Base-by-base conservation (phyloP, 2,888 invertebrate genomes). In the Dione vanillae region DNA sequence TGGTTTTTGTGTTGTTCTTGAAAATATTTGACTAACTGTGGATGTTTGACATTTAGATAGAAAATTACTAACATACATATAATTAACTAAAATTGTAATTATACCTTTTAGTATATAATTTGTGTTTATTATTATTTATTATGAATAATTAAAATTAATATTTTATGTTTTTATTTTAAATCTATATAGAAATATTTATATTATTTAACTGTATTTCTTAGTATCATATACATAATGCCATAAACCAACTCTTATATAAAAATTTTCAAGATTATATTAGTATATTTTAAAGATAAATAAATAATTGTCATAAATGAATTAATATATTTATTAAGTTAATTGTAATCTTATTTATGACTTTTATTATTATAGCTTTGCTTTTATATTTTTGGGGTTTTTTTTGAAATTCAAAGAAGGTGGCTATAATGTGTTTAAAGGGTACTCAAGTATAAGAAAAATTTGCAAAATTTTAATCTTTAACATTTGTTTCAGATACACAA, bases 401-500 rank as follows among this genome's bases (percentile, higher is more conserved):
- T 5, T 27, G 27, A 12, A 19, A 5, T 12, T 12, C n/a, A 10
- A 35, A 54, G 5, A 5, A 37, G 49, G 49, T 40, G 16, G 10
- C n/a, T 52, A n/a, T 35, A 47, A 8, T 12, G 19, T 61, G 14
- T 64, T 35, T 64, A 37, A 56, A 56, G 40, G 37, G 16, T 9
- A 40, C 1, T 5, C n/a, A 9, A 10, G 6, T 1, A 5, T 10
- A 2, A 37, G 37, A 54, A 10, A n/a, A 20, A 47, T 11, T 37
- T n/a, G 35, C 11, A 37, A 16, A 35, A 2, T 8, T 35, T 16
- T 56, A 11, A 41, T 19, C 19, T 79, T 16, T 56, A 11, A 41
- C n/a, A 19, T 79, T 75, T 62, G 65, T 71, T 73, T 37, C 78
- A 95, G 94, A 95, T 96, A 78, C 96, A 97, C 87, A 96, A 95